Conservation (phyloP, 2,888 invertebrate genomes). For the Chrysolina oricalcia region DNA sequence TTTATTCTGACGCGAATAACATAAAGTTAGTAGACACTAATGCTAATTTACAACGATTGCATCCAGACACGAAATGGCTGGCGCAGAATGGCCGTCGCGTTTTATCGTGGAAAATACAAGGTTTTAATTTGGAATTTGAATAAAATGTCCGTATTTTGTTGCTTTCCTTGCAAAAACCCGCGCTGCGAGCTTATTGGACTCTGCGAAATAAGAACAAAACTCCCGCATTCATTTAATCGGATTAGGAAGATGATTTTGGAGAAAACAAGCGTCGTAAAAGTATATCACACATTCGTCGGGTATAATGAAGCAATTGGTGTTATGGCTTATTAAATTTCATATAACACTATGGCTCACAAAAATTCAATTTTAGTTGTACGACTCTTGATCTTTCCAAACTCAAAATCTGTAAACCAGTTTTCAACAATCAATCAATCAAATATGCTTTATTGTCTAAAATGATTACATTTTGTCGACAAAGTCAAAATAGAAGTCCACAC, state of each 20-base stretch:
- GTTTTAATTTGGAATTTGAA: conserved; percentile 70
- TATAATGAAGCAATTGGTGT: too few relatives aligned
- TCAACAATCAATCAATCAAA: too few relatives aligned
- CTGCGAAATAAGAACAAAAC: conserved; percentile 1
- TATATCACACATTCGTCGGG: too few relatives aligned
- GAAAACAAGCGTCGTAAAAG: neutral
- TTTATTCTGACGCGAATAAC: conserved; percentile 71
- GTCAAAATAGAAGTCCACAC: too few relatives aligned
- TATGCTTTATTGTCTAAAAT: too few relatives aligned
- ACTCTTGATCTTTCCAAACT: too few relatives aligned
- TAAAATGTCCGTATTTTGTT: conserved; percentile 69
- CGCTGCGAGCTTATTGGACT: conserved; percentile 28
- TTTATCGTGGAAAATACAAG: conserved; percentile 68
- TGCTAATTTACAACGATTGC: conserved; percentile 72
- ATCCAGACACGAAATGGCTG: conserved; percentile 65
- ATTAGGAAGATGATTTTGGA: neutral
- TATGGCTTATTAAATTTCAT: too few relatives aligned
- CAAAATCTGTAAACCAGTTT: too few relatives aligned
- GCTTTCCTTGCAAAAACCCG: conserved; percentile 60
- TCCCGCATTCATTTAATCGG: conserved; percentile 1
- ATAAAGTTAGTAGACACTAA: conserved; percentile 71
- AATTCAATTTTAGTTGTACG: too few relatives aligned
- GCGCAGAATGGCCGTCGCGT: conserved; percentile 61
- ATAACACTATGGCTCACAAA: too few relatives aligned
- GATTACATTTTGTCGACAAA: too few relatives aligned